A percentile compares a stretch with the other conserved stretches of the same genome.
Conservation (phyloP, 2,888 invertebrate genomes). For the Abrostola tripartita region DNA sequence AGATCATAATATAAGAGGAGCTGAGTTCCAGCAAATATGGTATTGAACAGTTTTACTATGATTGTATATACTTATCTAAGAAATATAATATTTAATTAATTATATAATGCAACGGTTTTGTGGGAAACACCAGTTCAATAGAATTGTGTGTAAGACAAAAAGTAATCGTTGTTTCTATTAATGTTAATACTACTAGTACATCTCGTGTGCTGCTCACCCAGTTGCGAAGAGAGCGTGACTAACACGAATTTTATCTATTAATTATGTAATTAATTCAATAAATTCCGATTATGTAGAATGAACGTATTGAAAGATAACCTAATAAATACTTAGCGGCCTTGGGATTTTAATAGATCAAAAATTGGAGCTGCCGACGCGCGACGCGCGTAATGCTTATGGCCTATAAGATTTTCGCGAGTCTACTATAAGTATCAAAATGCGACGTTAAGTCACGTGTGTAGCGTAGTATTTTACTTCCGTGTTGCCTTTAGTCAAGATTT, state of each 20-base stretch:
- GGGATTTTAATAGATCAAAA: conserved; percentile 10
- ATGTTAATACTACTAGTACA: not conserved
- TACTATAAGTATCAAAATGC: not conserved
- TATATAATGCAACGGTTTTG: too few relatives aligned
- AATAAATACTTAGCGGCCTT: conserved; percentile 24
- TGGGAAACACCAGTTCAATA: too few relatives aligned
- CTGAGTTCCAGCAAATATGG: too few relatives aligned
- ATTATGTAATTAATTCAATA: conserved; percentile 19
- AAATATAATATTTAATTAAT: too few relatives aligned
- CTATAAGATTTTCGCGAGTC: too few relatives aligned
- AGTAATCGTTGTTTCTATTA: conserved; percentile 4
- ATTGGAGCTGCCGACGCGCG: conserved; percentile 4
- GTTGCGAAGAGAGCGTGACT: conserved; percentile 39
- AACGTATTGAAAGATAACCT: conserved; percentile 13
- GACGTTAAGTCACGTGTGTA: not conserved
- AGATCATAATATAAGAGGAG: too few relatives aligned
- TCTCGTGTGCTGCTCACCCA: conserved; percentile 27
- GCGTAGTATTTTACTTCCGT: not conserved
- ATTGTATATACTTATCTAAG: too few relatives aligned
- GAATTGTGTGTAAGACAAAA: conserved; percentile 4
- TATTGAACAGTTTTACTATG: too few relatives aligned
- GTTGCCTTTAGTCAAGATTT: too few relatives aligned
- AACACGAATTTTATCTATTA: conserved; percentile 25
- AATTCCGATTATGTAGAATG: conserved; percentile 7
- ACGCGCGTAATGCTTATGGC: not conserved